Base-by-base conservation (phyloP, 2,113 vertebrate species). In the Myotis yumanensis region DNA sequence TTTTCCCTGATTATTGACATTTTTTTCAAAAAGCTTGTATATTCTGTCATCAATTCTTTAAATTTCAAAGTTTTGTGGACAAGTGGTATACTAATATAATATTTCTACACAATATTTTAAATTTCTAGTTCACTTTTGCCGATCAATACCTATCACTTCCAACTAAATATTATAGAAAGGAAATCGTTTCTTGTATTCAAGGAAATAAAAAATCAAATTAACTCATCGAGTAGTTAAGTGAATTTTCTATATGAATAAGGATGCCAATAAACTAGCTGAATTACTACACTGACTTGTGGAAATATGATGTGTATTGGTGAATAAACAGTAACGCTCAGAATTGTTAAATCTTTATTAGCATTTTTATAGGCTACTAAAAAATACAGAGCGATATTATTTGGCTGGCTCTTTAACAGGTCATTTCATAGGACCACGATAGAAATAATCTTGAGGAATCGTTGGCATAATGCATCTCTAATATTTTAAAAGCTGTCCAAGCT, bases 1-100 rank as follows among this genome's bases (percentile, higher is more conserved):
- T 46, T 51, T 79, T 84, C 90, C 40, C 10, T 64, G 8, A 72
- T 59, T 22, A 48, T 35, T 76, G 40, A 2, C 4, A 54, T 71
- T 73, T 95, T 66, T 76, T 73, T 79, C 18, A 72, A 91, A 90
- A 87, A 28, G 11, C n/a, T 82, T 57, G 14, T 81, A 0, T 51
- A 68, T 4, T 2, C 40, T 54, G 15, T 48, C n/a, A 88, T 76
- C 12, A 86, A 8, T 57, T 75, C 23, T 80, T 91, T 23, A 68
- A 66, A 94, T 40, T 75, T 86, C 35, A 79, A 94, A 51, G 22
- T 89, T 95, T 69, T 86, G 28, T 48, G 59, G 14, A 51, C 23
- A 76, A 80, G 22, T 40, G 6, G 4, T 25, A 51, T 35, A 62
- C 59, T 73, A 32, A 83, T 30, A 22, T 3, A 73, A 10, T 32